Base-by-base conservation (phyloP, 2,797 vertebrate genomes). In the Sebastes melanostomus region DNA sequence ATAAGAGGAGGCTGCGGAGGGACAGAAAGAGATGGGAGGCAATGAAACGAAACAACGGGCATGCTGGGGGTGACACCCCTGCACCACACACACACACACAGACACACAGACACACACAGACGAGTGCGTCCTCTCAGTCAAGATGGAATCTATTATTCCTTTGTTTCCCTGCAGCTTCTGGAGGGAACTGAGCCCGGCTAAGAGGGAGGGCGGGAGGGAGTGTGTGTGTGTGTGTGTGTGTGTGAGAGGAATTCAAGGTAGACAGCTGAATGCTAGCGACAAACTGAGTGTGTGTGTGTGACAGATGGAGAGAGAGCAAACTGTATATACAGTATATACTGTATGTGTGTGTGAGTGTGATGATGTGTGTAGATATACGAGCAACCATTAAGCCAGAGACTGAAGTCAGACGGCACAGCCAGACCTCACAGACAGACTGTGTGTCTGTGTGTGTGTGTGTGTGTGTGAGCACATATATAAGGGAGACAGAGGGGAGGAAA, bases 91-190 rank as follows among this genome's bases (percentile, higher is more conserved):
- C 30, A 56, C 12, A 7, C 58, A 60, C 58, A 65, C 29, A 42
- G 6, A 42, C 38, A 42, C 14, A 38, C 55, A 18, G 24, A 10
- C 24, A 61, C 54, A 66, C 29, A 42, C 4, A 38, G 12, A 72
- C 38, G 13, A 58, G 68, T 25, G 75, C 46, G 77, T 77, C 52
- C 52, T 85, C 85, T 82, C 72, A 81, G 81, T 80, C 82, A 89
- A 90, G 92, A 90, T 87, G 87, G 85, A 89, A 92, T 92, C 80
- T 85, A 88, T 92, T 91, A 89, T 91, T 83, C 83, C 86, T 92
- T 93, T 94, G 92, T 93, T 89, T 89, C 76, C 77, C 80, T 72
- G 89, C 81, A 91, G 90, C 85, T 87, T 90, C 85, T 89, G 83
- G 82, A 79, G 82, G 77, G 83, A 91, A 82, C 84, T 73, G 66